These are phyloP conservation scores for Tautogolabrus adspersus DNA, from an alignment of 2,113 vertebrate species.

Conservation along the genomic window DNA sequence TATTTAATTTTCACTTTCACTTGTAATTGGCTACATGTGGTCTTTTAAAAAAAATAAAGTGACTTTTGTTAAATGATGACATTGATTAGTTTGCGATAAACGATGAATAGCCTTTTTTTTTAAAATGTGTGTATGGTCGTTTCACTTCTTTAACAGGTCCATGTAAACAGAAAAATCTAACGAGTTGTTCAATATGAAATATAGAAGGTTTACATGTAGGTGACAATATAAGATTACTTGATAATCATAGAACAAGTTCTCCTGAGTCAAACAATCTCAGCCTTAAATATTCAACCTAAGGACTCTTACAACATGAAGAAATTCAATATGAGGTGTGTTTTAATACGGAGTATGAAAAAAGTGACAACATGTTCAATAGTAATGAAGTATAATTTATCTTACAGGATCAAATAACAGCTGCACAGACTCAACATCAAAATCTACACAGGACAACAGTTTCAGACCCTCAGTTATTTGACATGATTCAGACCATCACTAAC, in stretches of 20 bases:
- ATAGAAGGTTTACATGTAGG: neutral
- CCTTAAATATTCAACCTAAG: neutral
- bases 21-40: conserved; percentile 46
- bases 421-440: conserved; percentile 4
- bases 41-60: conserved; percentile 74
- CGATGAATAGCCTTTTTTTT: neutral
- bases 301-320: neutral
- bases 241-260: neutral
- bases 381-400: conserved; percentile 38
- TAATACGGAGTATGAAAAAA: conserved; percentile 5
- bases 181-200: neutral
- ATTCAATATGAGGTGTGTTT: neutral
- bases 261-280: neutral
- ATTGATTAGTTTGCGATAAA: neutral
- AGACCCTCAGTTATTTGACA: conserved; percentile 3
- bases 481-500: neutral
- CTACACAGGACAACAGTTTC: neutral
- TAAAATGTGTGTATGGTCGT: neutral
- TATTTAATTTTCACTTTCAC: conserved; percentile 71
- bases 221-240: neutral
- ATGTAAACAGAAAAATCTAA: neutral
- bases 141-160: neutral
- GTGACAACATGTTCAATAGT: neutral
- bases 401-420: conserved; percentile 22
- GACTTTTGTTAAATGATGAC: conserved; percentile 53